Percentiles rank a stretch among this genome's conserved stretches.
These are phyloP conservation scores for Grantiella picta DNA, from an alignment of 2,113 vertebrate genomes.

Conservation along the genomic window DNA sequence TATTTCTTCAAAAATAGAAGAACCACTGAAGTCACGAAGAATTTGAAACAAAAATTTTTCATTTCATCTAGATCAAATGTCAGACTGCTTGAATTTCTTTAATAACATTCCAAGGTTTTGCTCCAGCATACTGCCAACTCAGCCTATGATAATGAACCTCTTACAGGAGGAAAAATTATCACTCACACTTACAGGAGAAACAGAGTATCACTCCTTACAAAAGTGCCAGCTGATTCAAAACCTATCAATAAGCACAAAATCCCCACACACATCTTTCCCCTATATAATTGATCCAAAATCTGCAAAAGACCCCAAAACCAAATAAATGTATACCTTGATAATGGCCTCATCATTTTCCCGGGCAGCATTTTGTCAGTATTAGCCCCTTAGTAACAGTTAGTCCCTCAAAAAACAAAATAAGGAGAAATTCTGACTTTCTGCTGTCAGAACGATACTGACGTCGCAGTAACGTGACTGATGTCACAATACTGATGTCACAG, in stretches of 20 bases:
- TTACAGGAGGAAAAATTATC: not conserved
- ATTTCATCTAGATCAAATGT: not conserved
- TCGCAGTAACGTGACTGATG: too few relatives aligned
- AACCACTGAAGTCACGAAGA: not conserved
- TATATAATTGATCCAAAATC: not conserved
- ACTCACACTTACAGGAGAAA: not conserved
- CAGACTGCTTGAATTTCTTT: not conserved
- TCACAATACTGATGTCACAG: not conserved
- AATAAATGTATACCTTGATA: not conserved
- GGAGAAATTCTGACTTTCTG: not conserved
- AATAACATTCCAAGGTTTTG: not conserved
- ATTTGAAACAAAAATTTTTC: not conserved
- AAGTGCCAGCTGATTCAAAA: not conserved
- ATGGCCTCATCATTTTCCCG: not conserved
- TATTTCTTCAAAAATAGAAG: not conserved
- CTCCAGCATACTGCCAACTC: not conserved
- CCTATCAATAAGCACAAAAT: not conserved
- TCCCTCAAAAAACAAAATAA: not conserved
- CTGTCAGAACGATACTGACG: too few relatives aligned
- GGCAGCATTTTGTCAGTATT: not conserved
- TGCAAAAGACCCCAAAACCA: not conserved
- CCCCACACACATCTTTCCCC: not conserved
- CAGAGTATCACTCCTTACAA: not conserved
- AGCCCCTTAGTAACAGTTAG: not conserved
- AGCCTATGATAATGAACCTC: not conserved